Conservation (phyloP, 1,140 invertebrate genomes). For the Micrasema minimum region DNA sequence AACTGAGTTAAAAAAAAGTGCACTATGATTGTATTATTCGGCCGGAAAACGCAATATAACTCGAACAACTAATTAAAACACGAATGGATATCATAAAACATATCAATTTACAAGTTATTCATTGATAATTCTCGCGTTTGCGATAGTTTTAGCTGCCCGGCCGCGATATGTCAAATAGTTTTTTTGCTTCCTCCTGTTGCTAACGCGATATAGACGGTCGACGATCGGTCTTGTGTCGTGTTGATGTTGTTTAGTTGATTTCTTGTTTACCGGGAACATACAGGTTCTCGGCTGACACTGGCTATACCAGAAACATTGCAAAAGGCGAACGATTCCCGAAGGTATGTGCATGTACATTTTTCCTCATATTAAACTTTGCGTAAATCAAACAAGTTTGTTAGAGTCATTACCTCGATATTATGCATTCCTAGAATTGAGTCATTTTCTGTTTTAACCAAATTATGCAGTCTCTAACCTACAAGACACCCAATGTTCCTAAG, state of each 20-base stretch:
- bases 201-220: constrained; percentile 11
- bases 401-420: no score
- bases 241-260: constrained; percentile 29
- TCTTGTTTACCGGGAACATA: constrained; percentile 29
- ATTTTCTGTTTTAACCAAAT: no score
- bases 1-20: constrained; percentile 17
- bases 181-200: constrained; percentile 20
- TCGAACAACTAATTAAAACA: no score
- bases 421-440: no score
- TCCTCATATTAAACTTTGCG: background rate
- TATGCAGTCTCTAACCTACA: no score
- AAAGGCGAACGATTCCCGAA: constrained; percentile 19
- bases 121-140: background rate
- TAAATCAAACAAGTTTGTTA: background rate
- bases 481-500: no score
- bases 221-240: constrained; percentile 27
- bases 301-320: constrained; percentile 16
- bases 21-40: background rate
- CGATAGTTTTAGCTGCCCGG: constrained; percentile 5
- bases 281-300: constrained; percentile 27
- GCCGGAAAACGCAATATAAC: constrained; percentile 1
- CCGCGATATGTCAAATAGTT: constrained; percentile 24
- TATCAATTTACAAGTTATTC: no score
- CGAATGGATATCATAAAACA: no score
- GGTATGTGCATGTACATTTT: constrained; percentile 1